Evolutionary conservation across 2,797 vertebrate genomes (phyloP), one percentile per base, ranked within the genome.

Genomic region (Neosilurus mollespiculum): DNA sequence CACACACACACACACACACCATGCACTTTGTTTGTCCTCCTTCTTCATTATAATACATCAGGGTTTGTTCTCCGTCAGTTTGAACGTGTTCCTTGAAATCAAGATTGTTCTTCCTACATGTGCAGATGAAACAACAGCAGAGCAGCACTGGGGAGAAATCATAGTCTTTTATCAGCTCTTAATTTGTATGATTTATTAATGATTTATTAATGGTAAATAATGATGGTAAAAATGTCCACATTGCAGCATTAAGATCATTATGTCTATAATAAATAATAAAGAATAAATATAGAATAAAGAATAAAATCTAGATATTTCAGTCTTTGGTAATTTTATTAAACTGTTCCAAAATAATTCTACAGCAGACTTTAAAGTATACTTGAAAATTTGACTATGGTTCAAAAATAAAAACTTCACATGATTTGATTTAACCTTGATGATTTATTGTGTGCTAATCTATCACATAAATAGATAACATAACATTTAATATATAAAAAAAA

Each of bases 21-120:
- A 87, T 92, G 87, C 78, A 89, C 9, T 85, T 69, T 0, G 86
- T 56, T 2, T 86, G 89, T 3, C 91, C 91, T 81, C 95, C 94
- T 87, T 97, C 96, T 10, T 94, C 88, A 0, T 95, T 97, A 87
- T 95, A 97, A 0, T 30, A 83, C 43, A 96, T 94, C 34, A 97
- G 91, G 7, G 94, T 94, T 92, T 97, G 96, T 81, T 86, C 91
- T 61, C 95, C 94, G 6, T 93, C 92, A 3, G 91, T 90, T 0
- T 3, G 4, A 0, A 4, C 1, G 53, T 86, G 0, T 0, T 81
- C 0, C 6, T 84, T 8, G 22, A 65, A 80, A 1, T 54, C n/a
- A 58, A 86, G 85, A 20, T n/a, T n/a, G n/a, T 11, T 9, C 59
- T 14, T 2, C n/a, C 9, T 0, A 12, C 79, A 84, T 0, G 34